phyloP scores from a whole-genome alignment of 2,797 vertebrate species.

The Paramormyrops hopkinsi region DNA sequence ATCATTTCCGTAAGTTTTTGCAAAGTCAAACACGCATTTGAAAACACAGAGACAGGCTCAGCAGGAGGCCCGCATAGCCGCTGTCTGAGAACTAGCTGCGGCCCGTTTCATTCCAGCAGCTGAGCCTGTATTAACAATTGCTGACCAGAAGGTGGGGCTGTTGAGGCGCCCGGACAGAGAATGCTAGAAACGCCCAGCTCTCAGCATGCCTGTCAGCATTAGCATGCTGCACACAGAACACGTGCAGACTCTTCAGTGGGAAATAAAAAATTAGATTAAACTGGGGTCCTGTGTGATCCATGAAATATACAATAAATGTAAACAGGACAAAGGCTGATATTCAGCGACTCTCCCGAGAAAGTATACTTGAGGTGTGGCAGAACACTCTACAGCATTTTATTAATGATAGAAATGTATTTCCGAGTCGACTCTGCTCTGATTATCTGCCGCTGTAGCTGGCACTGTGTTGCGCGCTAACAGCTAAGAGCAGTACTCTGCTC shows the following conservation, averaged over 20 bases:
- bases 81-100: neutral
- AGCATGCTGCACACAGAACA: conserved; percentile 17
- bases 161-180: neutral
- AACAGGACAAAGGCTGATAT: neutral
- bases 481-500: neutral
- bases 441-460: neutral
- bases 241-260: conserved; percentile 17
- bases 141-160: conserved; percentile 5
- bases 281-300: neutral
- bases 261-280: conserved; percentile 7
- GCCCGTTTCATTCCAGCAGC: neutral
- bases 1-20: neutral
- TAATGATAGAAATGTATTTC: neutral
- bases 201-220: conserved; percentile 20
- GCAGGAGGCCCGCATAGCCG: neutral
- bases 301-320: neutral
- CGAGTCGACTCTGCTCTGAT: neutral
- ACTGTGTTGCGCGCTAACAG: neutral
- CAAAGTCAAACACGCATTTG: neutral
- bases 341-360: neutral
- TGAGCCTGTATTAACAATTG: neutral
- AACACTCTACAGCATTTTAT: neutral
- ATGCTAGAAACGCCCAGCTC: conserved; percentile 9
- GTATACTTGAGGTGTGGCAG: neutral
- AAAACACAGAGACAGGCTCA: neutral